Base-by-base conservation (phyloP, 2,113 vertebrate genomes). In the Conger conger region DNA sequence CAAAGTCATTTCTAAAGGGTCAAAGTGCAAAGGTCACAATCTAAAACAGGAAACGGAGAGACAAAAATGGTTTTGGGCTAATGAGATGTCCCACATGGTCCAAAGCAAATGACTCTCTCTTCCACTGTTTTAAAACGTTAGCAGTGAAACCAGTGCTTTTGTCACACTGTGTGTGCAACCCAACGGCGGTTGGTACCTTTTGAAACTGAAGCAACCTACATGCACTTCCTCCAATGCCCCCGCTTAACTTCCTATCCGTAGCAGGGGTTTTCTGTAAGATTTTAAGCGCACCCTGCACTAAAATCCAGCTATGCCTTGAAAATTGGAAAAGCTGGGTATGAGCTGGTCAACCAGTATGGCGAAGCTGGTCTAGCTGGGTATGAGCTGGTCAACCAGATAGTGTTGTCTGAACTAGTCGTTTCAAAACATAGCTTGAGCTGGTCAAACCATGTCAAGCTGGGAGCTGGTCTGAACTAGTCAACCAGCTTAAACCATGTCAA, bases 11-110 rank as follows among this genome's bases (percentile, higher is more conserved):
- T 57, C 30, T 33, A 81, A 30, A 50, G 50, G 45, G 38, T 50
- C 30, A 54, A 35, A 78, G 68, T 20, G 1, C 11, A 45, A 57
- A n/a, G 15, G 50, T 30, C n/a, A 17, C 40, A 20, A 20, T 9
- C 42, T 57, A 78, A 23, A 84, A 33, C 16, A 18, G 77, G 33
- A 35, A 57, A 40, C 17, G 30, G 45, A n/a, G n/a, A 80, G 36
- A 78, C 20, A 90, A 83, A 85, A 76, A 23, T 85, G 84, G 88
- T 85, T 85, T 87, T 89, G 90, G 89, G 57, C 57, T 63, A 87
- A 91, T 37, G 92, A 91, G 89, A 73, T 33, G 27, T 13, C 20
- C 57, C 68, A 11, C 9, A 30, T 30, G 27, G 68, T 33, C 11
- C 27, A 73, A 73, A 73, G 68, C 68, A 30, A 30, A 73, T 15